Base-by-base conservation (phyloP, 1,140 invertebrate species). In the Melipona quadrifasciata region DNA sequence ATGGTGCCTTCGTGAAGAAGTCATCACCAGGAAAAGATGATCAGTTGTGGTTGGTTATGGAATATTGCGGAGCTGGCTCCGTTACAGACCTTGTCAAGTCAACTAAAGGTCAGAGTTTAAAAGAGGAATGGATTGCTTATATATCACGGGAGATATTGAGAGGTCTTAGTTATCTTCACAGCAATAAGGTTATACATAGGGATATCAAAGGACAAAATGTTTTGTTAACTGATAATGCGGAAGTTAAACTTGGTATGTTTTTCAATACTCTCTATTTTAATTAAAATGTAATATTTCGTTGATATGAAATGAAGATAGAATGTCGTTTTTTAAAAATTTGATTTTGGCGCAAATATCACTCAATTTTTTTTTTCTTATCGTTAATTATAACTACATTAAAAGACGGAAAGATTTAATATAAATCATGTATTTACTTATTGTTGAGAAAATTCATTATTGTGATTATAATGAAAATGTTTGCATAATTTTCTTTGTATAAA, bases 201-300 rank as follows among this genome's bases (percentile, higher is more conserved):
- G 99, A 99, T 95, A 99, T 99, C 90, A 99, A 99, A 95, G 99
- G 99, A 67, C 99, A 99, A 95, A 99, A 99, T 96, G 99, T 99
- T 76, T 95, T 99, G 53, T 96, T 99, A 34, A 99, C 99, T 86
- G 99, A 99, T 93, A 99, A 99, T 96, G 99, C 99, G 75, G 99
- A 99, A 96, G 99, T 99, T 57, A 99, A 99, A 96, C 96, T 99
- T 90, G 97, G 97, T 97, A 94, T 94, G 95, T 51, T 16, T 16
- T 31, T 39, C 27, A 16, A 19, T 19, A 4, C 1, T 34, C 5
- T 34, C 2, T 39, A 51, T 31, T 2, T 3, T 34, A 39, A 47
- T 39, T 39, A 64, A 34, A 27, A 2, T 76, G 6, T 70, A 21
- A 47, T 47, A 47, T 47, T 47, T 47, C 39, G 39, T 47, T 47